Base-by-base conservation (phyloP, 2,888 invertebrate genomes). In the Caenorhabditis sinica region DNA sequence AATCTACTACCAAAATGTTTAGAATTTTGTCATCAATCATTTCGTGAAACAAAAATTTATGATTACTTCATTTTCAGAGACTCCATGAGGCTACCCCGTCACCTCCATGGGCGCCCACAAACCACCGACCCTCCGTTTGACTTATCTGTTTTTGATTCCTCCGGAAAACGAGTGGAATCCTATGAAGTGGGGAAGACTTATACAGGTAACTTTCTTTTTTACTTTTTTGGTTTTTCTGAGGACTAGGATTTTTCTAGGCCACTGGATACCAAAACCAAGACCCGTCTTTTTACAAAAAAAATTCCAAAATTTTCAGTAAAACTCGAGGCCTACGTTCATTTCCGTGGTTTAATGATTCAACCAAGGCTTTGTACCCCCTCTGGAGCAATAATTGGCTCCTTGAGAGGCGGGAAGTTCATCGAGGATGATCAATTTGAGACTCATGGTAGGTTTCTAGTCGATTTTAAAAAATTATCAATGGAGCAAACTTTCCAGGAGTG, bases 311-410 rank as follows among this genome's bases (percentile, higher is more conserved):
- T 65, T 86, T 63, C 71, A 85, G 89, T 87, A 2, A 79, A 84
- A 79, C 69, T 89, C 9, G 81, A 86, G 45, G 87, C 87, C 11
- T 87, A 84, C 51, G 84, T 87, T 2, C 89, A 89, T 49, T 86
- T 86, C 40, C 89, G 90, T 17, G 90, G 90, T 0, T 51, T 90
- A 11, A 82, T 90, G 74, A 60, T 90, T 11, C 89, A 90, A 56
- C 85, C 90, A 9, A 61, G 90, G 23, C 82, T 90, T 13, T 83
- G 82, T 61, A 85, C 86, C 25, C 74, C 86, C 3, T 72, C 77
- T 33, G 90, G 90, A 43, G 82, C 82, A 51, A 74, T 90, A 28
- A 90, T 90, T 61, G 90, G 90, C 11, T 65, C 86, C 0, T 76
- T 90, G 49, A 69, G 87, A 56, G 90, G 90, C 23, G 90, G 90